Conservation (phyloP, 2,113 vertebrate genomes). For the Calyptomena viridis region DNA sequence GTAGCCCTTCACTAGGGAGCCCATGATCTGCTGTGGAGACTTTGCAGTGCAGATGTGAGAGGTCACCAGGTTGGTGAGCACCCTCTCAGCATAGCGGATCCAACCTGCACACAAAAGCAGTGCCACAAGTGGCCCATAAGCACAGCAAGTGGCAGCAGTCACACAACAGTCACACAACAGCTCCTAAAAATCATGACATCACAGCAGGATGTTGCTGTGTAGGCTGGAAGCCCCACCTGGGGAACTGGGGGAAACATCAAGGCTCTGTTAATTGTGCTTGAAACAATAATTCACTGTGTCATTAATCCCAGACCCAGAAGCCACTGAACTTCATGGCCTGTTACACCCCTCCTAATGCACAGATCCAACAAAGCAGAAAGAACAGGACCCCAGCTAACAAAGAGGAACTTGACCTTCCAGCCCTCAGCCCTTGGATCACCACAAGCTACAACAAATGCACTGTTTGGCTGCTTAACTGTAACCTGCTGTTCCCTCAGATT, state of each 20-base stretch:
- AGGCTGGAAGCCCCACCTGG: not conserved
- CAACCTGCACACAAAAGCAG: slow-evolving; percentile 76
- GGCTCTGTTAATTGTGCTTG: not conserved
- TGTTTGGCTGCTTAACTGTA: not conserved
- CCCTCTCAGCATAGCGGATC: slow-evolving; percentile 92
- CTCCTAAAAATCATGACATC: not conserved
- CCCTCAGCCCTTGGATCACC: not conserved
- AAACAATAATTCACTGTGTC: not conserved
- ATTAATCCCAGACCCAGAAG: not conserved
- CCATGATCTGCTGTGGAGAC: slow-evolving; percentile 97
- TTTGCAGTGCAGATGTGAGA: slow-evolving; percentile 93
- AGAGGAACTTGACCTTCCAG: not conserved
- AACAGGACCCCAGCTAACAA: not conserved
- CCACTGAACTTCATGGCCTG: not conserved
- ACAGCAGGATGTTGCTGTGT: not conserved
- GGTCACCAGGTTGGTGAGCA: slow-evolving; percentile 88
- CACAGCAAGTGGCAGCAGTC: not conserved
- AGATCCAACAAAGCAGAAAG: not conserved
- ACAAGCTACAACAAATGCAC: not conserved
- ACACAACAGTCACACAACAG: not conserved
- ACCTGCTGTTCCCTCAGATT: not conserved
- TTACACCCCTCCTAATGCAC: not conserved
- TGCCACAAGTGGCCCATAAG: not conserved
- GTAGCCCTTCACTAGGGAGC: slow-evolving; percentile 91
- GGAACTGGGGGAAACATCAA: not conserved